Evolutionary conservation across 2,113 vertebrate genomes (phyloP).

Genomic region (Nothoprocta pentlandii): DNA sequence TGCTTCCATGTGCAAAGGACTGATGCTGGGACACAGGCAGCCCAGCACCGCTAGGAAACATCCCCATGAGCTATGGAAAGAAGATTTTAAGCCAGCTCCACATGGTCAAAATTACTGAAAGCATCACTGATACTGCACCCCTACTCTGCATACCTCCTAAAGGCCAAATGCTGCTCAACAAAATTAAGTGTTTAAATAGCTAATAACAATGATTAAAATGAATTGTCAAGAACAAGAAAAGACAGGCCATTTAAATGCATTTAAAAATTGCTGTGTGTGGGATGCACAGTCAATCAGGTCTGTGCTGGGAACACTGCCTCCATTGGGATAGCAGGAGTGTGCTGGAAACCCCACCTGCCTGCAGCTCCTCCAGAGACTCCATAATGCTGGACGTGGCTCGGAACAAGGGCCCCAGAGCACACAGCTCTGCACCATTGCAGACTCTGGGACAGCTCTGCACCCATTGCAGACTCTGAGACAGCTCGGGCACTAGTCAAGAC

Average conservation of each 20-base stretch:
- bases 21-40: neutral
- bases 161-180: neutral
- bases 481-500: neutral
- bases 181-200: neutral
- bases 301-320: neutral
- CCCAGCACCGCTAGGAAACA: neutral
- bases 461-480: neutral
- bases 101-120: neutral
- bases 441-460: neutral
- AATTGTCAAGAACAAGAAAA: slow-evolving; percentile 25
- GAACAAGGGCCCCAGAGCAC: neutral
- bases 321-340: rapidly evolving
- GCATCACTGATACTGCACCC: neutral
- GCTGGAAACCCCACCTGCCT: neutral
- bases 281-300: neutral
- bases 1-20: neutral
- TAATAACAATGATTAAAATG: slow-evolving; percentile 38
- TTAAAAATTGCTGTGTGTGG: neutral
- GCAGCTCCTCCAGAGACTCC: rapidly evolving
- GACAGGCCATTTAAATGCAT: neutral
- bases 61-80: rapidly evolving
- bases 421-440: neutral
- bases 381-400: neutral
- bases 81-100: neutral
- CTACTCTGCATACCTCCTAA: rapidly evolving